Conservation (phyloP, 2,888 invertebrate genomes). For the Orthosia cruda region DNA sequence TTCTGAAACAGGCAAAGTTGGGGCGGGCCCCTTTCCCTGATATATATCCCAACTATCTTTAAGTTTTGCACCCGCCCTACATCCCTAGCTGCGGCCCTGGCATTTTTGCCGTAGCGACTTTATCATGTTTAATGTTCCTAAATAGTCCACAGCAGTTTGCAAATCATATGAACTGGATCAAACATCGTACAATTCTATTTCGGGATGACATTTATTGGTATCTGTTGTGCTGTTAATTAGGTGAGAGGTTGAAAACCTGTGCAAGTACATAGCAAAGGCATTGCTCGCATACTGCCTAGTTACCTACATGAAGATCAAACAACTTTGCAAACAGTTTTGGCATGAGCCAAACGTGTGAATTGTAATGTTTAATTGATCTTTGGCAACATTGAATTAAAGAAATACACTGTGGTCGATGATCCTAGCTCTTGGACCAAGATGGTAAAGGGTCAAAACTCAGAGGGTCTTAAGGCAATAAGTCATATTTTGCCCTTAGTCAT, state of each 20-base stretch:
- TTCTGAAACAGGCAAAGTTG: too few relatives aligned
- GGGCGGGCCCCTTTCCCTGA: too few relatives aligned
- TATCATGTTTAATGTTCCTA: constrained; percentile 8
- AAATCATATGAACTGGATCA: constrained; percentile 38
- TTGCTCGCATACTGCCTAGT: background rate
- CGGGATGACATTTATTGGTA: constrained; percentile 36
- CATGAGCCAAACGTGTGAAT: background rate
- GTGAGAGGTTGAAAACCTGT: constrained; percentile 37
- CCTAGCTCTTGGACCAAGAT: too few relatives aligned
- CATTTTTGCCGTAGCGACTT: background rate
- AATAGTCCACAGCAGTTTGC: constrained; percentile 13
- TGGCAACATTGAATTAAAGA: background rate
- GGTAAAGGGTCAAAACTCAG: too few relatives aligned
- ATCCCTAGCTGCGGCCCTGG: constrained; percentile 23
- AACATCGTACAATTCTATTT: constrained; percentile 43
- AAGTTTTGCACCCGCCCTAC: background rate
- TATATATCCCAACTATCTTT: background rate
- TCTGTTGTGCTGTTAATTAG: constrained; percentile 27
- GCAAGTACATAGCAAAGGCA: constrained; percentile 8
- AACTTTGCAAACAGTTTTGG: constrained; percentile 2
- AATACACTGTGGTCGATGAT: background rate
- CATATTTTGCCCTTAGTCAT: too few relatives aligned
- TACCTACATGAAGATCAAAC: constrained; percentile 24
- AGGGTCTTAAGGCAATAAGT: too few relatives aligned
- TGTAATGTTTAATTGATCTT: background rate